Evolutionary conservation across 2,888 invertebrate species (phyloP), one percentile per base, ranked within the genome.

Genomic region (Sclerodermus sp.): DNA sequence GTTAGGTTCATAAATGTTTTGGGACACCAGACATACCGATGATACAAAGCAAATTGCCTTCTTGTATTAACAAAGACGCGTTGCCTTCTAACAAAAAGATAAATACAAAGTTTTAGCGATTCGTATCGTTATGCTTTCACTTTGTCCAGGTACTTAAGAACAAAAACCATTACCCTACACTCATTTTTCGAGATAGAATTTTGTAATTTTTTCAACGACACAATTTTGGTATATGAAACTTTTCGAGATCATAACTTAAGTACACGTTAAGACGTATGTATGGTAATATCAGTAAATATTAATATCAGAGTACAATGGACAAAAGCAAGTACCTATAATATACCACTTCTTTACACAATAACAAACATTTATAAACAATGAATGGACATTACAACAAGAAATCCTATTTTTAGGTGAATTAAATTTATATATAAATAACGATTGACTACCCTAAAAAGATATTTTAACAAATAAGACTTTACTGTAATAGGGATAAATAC

Each of bases 31-130:
- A 74, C 68, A 74, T 70, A 76, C 76, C 71, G 71, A 76, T 74
- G 76, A 77, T 77, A 77, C 77, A 77, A 77, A 77, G 68, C 70
- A 63, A 71, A 77, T 73, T 77, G 77, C 77, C 77, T 77, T 77
- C 70, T 74, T 66, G 64, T 69, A 65, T 71, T 68, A 74, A 74
- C 71, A 74, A 74, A 71, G 68, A 74, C 71, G 66, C 66, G 77
- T 77, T 77, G 77, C 77, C 77, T 77, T 77, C 66, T 73, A 71
- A 71, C 61, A 67, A 71, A 68, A 67, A 66, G 60, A 58, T 40
- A 57, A 57, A 66, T 53, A 58, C 50, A 60, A 66, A 60, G 59
- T 68, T 70, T 57, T 61, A 66, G 59, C 58, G 59, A 62, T 59
- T 62, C 66, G 62, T 69, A 67, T 64, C 55, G 55, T 62, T 62